Evolutionary conservation across 92 coral and sea anemone genomes (phyloP).

Genomic region (Palythoa heliodiscus): DNA sequence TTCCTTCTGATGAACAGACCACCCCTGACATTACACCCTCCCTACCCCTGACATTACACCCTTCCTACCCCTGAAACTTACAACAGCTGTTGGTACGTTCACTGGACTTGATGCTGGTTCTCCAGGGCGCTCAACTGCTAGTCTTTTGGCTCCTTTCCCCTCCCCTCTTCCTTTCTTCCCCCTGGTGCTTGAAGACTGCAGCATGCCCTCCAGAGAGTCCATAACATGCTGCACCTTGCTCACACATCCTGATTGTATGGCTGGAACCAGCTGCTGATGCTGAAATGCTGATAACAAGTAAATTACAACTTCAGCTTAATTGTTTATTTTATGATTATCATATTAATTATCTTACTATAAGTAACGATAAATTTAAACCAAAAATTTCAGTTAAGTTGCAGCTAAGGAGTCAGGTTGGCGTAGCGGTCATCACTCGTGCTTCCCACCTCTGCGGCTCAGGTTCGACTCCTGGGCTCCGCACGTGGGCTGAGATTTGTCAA

Average conservation of each 20-base stretch:
- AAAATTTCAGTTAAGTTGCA: too few species aligned
- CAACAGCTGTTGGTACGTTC: background rate
- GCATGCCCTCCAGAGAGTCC: slow-evolving; percentile 57
- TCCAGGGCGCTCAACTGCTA: slow-evolving; percentile 1
- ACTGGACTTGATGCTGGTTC: slow-evolving; percentile 1
- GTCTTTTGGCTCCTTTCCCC: slow-evolving; percentile 52
- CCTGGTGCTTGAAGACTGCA: background rate
- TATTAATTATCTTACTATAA: too few species aligned
- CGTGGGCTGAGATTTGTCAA: too few species aligned
- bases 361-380: too few species aligned
- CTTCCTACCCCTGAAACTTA: background rate
- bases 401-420: too few species aligned
- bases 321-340: too few species aligned
- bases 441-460: too few species aligned
- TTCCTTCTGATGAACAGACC: too few species aligned
- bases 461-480: too few species aligned
- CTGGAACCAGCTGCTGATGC: slow-evolving; percentile 66
- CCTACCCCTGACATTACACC: too few species aligned
- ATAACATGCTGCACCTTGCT: slow-evolving; percentile 61
- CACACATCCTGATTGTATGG: slow-evolving; percentile 85
- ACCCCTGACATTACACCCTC: too few species aligned
- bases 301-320: background rate
- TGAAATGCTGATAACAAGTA: slow-evolving; percentile 64
- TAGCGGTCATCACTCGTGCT: too few species aligned
- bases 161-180: slow-evolving; percentile 36